Percentiles rank a stretch among this genome's conserved stretches.
Evolutionary conservation across 2,888 invertebrate genomes (phyloP).

Genomic region (Hyles lineata): DNA sequence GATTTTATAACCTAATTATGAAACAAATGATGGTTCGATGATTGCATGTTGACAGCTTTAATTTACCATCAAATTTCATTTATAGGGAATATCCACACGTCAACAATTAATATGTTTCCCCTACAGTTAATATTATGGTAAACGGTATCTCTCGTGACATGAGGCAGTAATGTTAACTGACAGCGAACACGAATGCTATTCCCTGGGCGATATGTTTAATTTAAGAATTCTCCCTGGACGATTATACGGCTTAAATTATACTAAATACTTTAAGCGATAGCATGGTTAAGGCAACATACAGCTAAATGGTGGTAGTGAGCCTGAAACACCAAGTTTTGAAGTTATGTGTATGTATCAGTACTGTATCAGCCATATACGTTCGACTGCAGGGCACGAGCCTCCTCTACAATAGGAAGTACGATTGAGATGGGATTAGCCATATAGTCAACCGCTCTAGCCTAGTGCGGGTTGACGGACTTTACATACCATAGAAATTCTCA

Average conservation of each 20-base stretch:
- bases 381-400: too few relatives aligned
- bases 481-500: too few relatives aligned
- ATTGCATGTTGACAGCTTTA: neutral
- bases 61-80: neutral
- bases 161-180: conserved; percentile 36
- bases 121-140: conserved; percentile 43
- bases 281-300: neutral
- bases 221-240: neutral
- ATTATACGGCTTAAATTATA: neutral
- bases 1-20: too few relatives aligned
- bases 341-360: too few relatives aligned
- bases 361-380: too few relatives aligned
- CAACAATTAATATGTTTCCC: neutral
- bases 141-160: conserved; percentile 48
- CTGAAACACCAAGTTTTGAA: too few relatives aligned
- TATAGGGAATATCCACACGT: neutral
- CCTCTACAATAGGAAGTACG: too few relatives aligned
- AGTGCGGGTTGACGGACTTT: too few relatives aligned
- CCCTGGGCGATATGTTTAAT: conserved; percentile 16
- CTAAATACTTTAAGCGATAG: neutral
- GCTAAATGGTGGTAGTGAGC: too few relatives aligned
- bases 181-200: conserved; percentile 1
- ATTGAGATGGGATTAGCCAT: too few relatives aligned
- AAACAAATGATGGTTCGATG: too few relatives aligned
- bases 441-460: too few relatives aligned